These are phyloP conservation scores for Salmo trutta DNA, from an alignment of 2,797 vertebrate species.

Conservation along the genomic window DNA sequence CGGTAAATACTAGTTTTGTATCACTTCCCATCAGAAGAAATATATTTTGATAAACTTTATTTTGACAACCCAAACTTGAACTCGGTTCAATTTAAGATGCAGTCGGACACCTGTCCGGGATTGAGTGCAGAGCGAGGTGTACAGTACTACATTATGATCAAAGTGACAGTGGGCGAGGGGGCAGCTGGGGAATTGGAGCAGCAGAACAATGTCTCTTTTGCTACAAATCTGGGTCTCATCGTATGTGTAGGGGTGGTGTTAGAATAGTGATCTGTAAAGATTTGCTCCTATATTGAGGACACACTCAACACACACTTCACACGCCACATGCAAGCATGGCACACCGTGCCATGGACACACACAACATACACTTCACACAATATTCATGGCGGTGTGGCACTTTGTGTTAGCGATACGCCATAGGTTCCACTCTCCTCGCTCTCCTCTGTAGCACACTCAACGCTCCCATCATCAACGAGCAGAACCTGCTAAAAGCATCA, in stretches of 20 bases:
- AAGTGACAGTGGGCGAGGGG: constrained; percentile 37
- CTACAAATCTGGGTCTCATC: constrained; percentile 52
- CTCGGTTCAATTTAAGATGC: background rate
- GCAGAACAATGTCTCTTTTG: constrained; percentile 43
- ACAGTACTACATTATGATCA: background rate
- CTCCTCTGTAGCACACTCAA: background rate
- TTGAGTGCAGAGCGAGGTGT: background rate
- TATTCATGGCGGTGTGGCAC: background rate
- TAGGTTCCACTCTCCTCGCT: background rate
- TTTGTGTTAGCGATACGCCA: background rate
- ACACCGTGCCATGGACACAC: constrained; percentile 28
- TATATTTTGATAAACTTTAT: background rate
- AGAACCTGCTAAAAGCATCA: constrained; percentile 1
- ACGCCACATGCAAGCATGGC: constrained; percentile 9
- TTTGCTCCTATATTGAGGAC: constrained; percentile 44
- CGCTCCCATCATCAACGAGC: background rate
- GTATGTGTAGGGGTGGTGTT: constrained; percentile 32
- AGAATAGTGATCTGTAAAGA: constrained; percentile 23
- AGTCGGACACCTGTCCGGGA: background rate
- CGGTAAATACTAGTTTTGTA: background rate
- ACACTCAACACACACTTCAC: constrained; percentile 15
- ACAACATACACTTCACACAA: constrained; percentile 11
- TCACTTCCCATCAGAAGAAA: background rate
- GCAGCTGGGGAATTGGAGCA: constrained; percentile 16
- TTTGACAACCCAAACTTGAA: background rate